Evolutionary conservation across 2,113 vertebrate genomes (phyloP).

Genomic region (Etia nguti): DNA sequence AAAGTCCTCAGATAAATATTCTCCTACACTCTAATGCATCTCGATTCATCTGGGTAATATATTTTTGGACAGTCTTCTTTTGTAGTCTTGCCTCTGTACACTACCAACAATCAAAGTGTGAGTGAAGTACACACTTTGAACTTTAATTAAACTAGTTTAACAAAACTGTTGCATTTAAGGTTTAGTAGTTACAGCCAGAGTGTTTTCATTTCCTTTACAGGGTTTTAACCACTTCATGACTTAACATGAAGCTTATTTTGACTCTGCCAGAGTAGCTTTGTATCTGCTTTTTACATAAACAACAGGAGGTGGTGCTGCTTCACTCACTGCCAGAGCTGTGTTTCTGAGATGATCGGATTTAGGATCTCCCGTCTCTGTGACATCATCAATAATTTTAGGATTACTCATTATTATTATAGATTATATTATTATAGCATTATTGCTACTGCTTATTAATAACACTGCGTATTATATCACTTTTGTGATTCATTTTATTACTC

Average conservation of each 20-base stretch:
- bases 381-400: accelerated
- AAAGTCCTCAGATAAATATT: not conserved
- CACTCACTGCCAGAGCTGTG: not conserved
- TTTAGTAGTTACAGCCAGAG: not conserved
- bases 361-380: not conserved
- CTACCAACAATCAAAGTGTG: not conserved
- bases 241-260: not conserved
- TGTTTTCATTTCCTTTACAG: not conserved
- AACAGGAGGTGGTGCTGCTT: not conserved
- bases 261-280: not conserved
- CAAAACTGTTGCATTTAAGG: accelerated
- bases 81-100: not conserved
- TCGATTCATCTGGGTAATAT: not conserved
- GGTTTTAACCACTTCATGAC: not conserved
- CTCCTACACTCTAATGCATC: not conserved
- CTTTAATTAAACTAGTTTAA: not conserved
- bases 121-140: not conserved
- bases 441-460: not conserved
- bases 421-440: not conserved
- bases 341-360: too few species aligned
- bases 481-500: not conserved
- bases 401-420: not conserved
- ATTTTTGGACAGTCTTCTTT: not conserved
- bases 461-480: not conserved
- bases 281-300: not conserved